Evolutionary conservation across 2,888 invertebrate genomes (phyloP), one percentile per base, ranked within the genome.

Genomic region (Theristus sp.): DNA sequence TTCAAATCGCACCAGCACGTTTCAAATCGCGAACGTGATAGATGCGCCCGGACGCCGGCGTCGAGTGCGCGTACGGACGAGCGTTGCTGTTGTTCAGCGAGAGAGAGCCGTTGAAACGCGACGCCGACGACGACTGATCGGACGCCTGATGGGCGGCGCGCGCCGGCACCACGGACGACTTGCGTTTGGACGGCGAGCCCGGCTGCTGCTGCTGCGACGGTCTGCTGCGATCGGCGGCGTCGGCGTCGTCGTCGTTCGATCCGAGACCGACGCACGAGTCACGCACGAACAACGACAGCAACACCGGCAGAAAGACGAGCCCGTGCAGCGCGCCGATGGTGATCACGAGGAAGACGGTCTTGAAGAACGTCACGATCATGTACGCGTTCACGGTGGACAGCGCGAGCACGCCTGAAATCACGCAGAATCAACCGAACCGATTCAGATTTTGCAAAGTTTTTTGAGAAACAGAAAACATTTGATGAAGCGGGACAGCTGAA

Each of bases 361-460:
- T 93, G 79, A 93, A 93, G 81, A 94, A 93, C 0, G 93, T 90
- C 38, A 86, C 81, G 75, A 93, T 91, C 65, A 93, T 89, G 74
- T 93, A 93, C 66, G 90, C 91, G 65, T 89, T 86, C 0, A 91
- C 89, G 58, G 91, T 78, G 17, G 89, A 80, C 2, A 93, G 77
- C 0, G 89, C 89, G 1, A 86, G 78, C 26, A 90, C 84, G 61
- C 91, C 91, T 49, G 49, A 10, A 49, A 49, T 24, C 20, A 49
- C 38, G 38, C 10, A n/a, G n/a, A n/a, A n/a, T n/a, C n/a, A n/a
- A n/a, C n/a, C n/a, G n/a, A n/a, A n/a, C n/a, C n/a, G n/a, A n/a
- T n/a, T n/a, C n/a, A n/a, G n/a, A n/a, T n/a, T n/a, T n/a, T n/a
- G n/a, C n/a, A n/a, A n/a, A n/a, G n/a, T n/a, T n/a, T n/a, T n/a